Conservation (phyloP, 2,113 vertebrate genomes). For the Mastomys natalensis region DNA sequence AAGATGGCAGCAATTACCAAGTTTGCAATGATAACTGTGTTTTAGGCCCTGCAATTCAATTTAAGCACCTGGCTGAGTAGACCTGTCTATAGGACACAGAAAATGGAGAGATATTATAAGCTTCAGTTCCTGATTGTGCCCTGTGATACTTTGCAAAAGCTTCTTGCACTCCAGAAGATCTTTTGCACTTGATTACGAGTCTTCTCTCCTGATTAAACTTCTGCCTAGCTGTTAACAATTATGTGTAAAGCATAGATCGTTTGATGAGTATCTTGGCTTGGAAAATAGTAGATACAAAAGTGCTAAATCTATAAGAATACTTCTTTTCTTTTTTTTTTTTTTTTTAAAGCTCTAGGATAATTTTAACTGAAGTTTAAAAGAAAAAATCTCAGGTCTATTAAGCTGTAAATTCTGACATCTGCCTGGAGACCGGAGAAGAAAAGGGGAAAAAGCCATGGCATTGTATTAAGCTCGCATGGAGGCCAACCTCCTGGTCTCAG, state of each 20-base stretch:
- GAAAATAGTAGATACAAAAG: neutral
- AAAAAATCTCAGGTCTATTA: neutral
- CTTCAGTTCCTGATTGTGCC: neutral
- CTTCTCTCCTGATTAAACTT: neutral
- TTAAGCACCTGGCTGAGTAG: neutral
- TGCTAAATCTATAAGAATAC: neutral
- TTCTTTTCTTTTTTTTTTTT: neutral
- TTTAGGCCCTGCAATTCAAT: neutral
- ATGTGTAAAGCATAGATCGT: neutral
- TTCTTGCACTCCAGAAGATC: constrained; percentile 3
- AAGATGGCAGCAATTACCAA: neutral
- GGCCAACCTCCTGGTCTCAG: neutral
- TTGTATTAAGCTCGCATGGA: neutral
- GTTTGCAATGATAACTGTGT: neutral
- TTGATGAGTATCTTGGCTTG: neutral
- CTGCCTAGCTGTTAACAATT: neutral
- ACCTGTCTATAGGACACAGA: neutral
- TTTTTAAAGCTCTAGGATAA: neutral
- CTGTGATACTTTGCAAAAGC: neutral
- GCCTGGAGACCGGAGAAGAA: neutral
- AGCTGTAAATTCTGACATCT: neutral
- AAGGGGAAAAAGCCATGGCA: no score
- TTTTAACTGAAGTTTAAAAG: neutral
- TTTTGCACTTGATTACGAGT: neutral
- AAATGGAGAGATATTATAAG: neutral